Evolutionary conservation across 2,113 vertebrate species (phyloP).

Genomic region (Lutjanus erythropterus): DNA sequence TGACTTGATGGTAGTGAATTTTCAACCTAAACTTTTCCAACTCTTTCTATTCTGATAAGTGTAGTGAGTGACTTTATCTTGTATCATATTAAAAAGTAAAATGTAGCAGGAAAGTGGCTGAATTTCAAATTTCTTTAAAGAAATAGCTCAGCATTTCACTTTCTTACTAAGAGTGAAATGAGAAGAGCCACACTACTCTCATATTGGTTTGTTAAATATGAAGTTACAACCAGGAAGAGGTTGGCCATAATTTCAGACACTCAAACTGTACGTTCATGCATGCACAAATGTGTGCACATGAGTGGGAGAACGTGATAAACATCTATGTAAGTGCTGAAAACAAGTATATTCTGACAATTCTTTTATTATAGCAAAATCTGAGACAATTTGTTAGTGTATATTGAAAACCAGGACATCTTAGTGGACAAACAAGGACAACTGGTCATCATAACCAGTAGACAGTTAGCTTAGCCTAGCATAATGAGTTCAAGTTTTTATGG

Average conservation of each 20-base stretch:
- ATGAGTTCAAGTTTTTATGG: background rate
- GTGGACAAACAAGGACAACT: too few species aligned
- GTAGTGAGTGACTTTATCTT: conserved; percentile 63
- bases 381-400: too few species aligned
- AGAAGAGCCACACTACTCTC: background rate
- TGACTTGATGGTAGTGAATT: conserved; percentile 34
- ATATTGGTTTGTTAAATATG: background rate
- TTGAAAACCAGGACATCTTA: too few species aligned
- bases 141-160: background rate
- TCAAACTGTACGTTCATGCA: too few species aligned
- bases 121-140: background rate
- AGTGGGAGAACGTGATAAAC: too few species aligned
- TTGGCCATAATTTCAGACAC: too few species aligned
- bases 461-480: background rate
- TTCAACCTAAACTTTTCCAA: conserved; percentile 15
- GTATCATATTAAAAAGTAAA: conserved; percentile 25
- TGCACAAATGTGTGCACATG: too few species aligned
- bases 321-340: too few species aligned
- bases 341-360: too few species aligned
- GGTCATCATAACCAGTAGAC: background rate
- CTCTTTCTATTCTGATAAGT: conserved; percentile 9
- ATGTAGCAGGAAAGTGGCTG: background rate
- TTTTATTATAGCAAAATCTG: too few species aligned
- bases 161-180: background rate
- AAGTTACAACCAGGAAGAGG: background rate